phyloP scores from a whole-genome alignment of 2,888 invertebrate species.

The Drosophila leonis region DNA sequence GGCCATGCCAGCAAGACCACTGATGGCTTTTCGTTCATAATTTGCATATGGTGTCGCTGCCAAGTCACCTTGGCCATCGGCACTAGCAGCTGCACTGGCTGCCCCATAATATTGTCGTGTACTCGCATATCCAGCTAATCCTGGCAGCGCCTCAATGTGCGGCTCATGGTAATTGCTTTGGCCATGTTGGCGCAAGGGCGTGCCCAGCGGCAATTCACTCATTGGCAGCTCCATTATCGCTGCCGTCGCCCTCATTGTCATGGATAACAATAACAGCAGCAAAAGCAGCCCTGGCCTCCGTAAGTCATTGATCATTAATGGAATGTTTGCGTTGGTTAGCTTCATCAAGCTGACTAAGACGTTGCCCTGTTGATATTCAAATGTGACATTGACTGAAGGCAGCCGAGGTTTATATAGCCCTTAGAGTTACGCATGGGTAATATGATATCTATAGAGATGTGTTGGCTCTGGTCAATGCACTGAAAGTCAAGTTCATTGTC shows the following conservation, averaged over 20 bases:
- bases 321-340: conserved; percentile 46
- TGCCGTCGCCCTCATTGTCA: conserved; percentile 57
- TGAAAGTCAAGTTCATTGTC: conserved; percentile 65
- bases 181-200: conserved; percentile 37
- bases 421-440: conserved; percentile 13
- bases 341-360: conserved; percentile 8
- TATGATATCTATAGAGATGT: conserved; percentile 16
- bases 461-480: conserved; percentile 1
- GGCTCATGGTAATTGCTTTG: conserved; percentile 70
- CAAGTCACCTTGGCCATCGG: conserved; percentile 60
- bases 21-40: conserved; percentile 58
- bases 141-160: conserved; percentile 56
- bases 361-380: conserved; percentile 34
- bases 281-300: conserved; percentile 21
- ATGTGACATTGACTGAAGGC: conserved; percentile 46
- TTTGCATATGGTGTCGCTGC: conserved; percentile 72
- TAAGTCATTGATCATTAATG: conserved; percentile 75
- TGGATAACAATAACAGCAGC: conserved; percentile 42
- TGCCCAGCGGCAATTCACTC: conserved; percentile 16
- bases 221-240: conserved; percentile 52
- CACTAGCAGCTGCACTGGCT: conserved; percentile 32
- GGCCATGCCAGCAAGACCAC: conserved; percentile 42
- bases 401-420: conserved; percentile 61
- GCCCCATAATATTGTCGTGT: conserved; percentile 68
- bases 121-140: conserved; percentile 65